phyloP scores from a whole-genome alignment of 2,113 vertebrate species.

The Paralichthys olivaceus region DNA sequence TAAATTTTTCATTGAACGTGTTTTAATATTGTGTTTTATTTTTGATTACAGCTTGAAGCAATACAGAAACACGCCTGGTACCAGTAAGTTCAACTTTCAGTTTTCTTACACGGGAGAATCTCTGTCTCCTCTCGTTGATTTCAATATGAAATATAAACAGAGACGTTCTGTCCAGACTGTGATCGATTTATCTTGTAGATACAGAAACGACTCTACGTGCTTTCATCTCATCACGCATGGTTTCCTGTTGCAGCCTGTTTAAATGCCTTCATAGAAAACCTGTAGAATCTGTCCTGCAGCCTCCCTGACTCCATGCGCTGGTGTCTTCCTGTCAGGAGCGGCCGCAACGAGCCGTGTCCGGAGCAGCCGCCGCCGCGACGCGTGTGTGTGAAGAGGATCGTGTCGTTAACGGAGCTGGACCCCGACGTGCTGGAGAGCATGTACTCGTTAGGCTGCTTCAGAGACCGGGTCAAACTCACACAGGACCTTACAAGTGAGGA shows the following conservation, averaged over 20 bases:
- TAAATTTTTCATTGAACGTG: no score
- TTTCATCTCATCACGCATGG: no score
- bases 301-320: background rate
- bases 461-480: constrained; percentile 89
- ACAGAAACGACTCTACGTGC: no score
- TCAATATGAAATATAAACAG: no score
- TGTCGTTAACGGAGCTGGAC: constrained; percentile 88
- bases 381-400: constrained; percentile 86
- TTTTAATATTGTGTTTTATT: constrained; percentile 27
- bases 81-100: constrained; percentile 84
- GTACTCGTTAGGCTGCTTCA: constrained; percentile 92
- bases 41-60: constrained; percentile 86
- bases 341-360: constrained; percentile 88
- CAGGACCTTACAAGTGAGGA: constrained; percentile 90
- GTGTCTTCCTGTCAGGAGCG: constrained; percentile 74
- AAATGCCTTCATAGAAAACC: background rate
- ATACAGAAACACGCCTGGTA: constrained; percentile 94
- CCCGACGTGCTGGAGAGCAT: constrained; percentile 92
- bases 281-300: background rate
- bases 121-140: no score
- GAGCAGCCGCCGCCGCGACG: constrained; percentile 86
- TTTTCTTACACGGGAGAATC: background rate
- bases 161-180: no score
- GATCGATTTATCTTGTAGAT: no score
- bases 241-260: no score